Evolutionary conservation across 2,888 invertebrate genomes (phyloP), one percentile per base, ranked within the genome.

Genomic region (Agriopis aurantiaria): DNA sequence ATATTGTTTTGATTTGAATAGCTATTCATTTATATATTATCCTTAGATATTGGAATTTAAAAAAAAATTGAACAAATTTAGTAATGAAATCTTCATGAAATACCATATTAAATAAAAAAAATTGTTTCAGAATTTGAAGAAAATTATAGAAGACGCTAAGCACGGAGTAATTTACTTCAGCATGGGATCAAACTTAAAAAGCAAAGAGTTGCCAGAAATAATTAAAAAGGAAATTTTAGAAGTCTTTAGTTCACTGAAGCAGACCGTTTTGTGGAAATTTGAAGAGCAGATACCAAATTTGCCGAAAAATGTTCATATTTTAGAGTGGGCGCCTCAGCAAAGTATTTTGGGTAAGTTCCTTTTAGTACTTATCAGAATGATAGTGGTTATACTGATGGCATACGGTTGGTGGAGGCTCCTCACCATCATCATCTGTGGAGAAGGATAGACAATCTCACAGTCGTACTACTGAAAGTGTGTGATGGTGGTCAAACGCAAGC

Each of bases 121-220:
- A n/a, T n/a, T 11, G 14, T 52, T 65, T 41, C 46, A 68, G 68
- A 85, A 92, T 59, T 72, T 95, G 8, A 79, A 93, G 77, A 85
- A 86, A 64, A 81, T 92, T n/a, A 81, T 95, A 78, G 91, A 94
- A 57, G 79, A 78, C 2, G 83, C 94, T 0, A 86, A 87, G 62
- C 62, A 93, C 59, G 95, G 95, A 0, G 90, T 92, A 0, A 88
- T 95, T 52, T 93, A 90, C 80, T 95, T 95, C 77, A 95, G 95
- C 65, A 85, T 95, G 88, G 95, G 95, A 0, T 89, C 93, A 0
- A 90, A 88, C 51, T 66, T 94, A 12, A 86, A 83, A 53, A 89
- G 91, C 55, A 86, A 83, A n/a, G 77, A 81, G 0, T 81, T 94
- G 72, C 89, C 93, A 0, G 82, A 83, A 0, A 76, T 82, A n/a